These are phyloP conservation scores for Aplysina aerophoba DNA, from an alignment of 37 sponge, comb jelly and placozoan genomes.

Conservation along the genomic window DNA sequence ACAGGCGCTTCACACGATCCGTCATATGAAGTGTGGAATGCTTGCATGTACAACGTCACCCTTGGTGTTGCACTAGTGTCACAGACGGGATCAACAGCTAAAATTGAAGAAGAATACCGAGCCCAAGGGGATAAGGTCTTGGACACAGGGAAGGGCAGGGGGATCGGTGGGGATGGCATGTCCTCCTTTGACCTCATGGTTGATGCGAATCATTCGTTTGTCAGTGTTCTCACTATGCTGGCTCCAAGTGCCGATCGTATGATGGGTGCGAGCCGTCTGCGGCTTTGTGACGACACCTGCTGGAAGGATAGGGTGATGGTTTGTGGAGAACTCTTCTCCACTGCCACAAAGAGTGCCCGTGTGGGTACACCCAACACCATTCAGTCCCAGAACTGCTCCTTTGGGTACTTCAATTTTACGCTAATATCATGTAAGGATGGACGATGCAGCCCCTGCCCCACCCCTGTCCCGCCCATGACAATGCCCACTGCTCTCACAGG, in stretches of 20 bases:
- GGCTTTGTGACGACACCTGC: conserved; percentile 29
- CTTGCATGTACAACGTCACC: conserved; percentile 48
- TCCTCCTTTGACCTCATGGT: not conserved
- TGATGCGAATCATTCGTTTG: conserved; percentile 28
- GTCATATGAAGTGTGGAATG: conserved; percentile 54
- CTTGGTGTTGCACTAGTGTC: conserved; percentile 51
- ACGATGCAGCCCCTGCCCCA: not conserved
- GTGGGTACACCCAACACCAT: conserved; percentile 28
- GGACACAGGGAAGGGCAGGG: conserved; percentile 20
- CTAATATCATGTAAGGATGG: not conserved
- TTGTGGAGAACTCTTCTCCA: conserved; percentile 57
- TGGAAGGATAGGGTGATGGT: conserved; percentile 49
- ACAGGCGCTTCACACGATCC: conserved; percentile 57
- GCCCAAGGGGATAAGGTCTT: conserved; percentile 21
- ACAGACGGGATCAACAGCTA: conserved; percentile 19
- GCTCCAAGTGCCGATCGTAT: conserved; percentile 43
- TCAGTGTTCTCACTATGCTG: conserved; percentile 39
- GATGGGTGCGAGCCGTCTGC: conserved; percentile 55
- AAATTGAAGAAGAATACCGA: conserved; percentile 35
- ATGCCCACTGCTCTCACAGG: too few relatives aligned
- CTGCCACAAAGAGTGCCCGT: conserved; percentile 36
- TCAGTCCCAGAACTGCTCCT: conserved; percentile 52
- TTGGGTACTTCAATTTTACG: conserved; percentile 61
- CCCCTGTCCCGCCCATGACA: not conserved
- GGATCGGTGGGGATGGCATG: conserved; percentile 26